Base-by-base conservation (phyloP, 2,113 vertebrate species). In the Gavialis gangeticus region DNA sequence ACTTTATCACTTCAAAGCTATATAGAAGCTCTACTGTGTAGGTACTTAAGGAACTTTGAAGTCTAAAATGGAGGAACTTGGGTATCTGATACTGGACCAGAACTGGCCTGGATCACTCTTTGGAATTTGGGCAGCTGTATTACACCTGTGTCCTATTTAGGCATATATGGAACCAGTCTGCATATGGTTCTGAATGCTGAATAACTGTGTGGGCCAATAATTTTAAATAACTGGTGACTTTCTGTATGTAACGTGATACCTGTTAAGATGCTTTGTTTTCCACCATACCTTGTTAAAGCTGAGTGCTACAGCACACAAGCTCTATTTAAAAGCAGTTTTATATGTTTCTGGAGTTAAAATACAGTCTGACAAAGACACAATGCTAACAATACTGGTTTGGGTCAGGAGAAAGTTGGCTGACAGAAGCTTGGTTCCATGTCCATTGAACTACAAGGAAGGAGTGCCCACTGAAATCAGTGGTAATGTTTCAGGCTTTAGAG, bases 261-360 rank as follows among this genome's bases (percentile, higher is more conserved):
- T 82, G 73, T 95, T 92, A 87, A 89, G 10, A 96, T 79, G 82
- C 59, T 88, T 96, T 92, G 77, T 95, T 96, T 94, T 95, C 46
- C 86, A 57, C 75, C 94, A 82, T 83, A 92, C 91, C 79, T 84
- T 90, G 77, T 78, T 85, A 87, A 95, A 93, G 82, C 87, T 30
- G 81, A 77, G 37, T 82, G 91, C 82, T 28, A 84, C 46, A 87
- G 24, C 59, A 79, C 54, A 3, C n/a, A 67, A 34, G 18, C 75
- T 94, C 92, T 82, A 83, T 82, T 79, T 12, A 55, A 84, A 92
- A 82, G 30, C 91, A 89, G 62, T 85, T 91, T 92, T 83, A 58
- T 75, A 4, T 79, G 25, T 67, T 90, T 59, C 58, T 73, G 18
- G 66, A 96, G 4, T 25, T 83, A 4, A 79, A 46, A 21, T 71